Evolutionary conservation across 1,140 invertebrate genomes (phyloP).

Genomic region (Myzus persicae): DNA sequence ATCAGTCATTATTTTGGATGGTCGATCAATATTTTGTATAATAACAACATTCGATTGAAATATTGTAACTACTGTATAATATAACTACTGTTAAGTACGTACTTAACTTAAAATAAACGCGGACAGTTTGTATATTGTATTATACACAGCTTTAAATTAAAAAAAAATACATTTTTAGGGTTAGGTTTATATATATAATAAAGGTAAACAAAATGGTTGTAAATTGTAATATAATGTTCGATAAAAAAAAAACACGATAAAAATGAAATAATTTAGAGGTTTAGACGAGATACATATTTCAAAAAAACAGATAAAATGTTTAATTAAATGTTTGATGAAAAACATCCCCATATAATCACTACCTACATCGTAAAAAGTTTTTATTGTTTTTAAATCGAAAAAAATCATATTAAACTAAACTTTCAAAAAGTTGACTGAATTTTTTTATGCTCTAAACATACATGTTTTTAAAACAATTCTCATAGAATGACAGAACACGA

Average conservation of each 20-base stretch:
- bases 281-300: background rate
- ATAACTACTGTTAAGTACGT: background rate
- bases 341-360: background rate
- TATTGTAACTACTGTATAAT: background rate
- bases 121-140: background rate
- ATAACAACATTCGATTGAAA: background rate
- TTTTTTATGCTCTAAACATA: background rate
- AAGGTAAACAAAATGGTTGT: background rate
- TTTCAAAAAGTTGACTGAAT: slow-evolving; percentile 7
- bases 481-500: background rate
- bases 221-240: background rate
- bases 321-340: slow-evolving; percentile 15
- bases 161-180: background rate
- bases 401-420: slow-evolving; percentile 6
- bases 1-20: background rate
- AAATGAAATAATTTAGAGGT: background rate
- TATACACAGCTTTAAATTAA: background rate
- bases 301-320: slow-evolving; percentile 20
- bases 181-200: background rate
- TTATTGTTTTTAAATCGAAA: background rate
- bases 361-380: background rate
- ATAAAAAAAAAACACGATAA: background rate
- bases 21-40: background rate
- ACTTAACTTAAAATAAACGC: background rate
- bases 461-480: background rate